Percentiles rank a stretch among this genome's conserved stretches.
Conservation (phyloP, 1,140 invertebrate genomes). For the Bradysia coprophila region DNA sequence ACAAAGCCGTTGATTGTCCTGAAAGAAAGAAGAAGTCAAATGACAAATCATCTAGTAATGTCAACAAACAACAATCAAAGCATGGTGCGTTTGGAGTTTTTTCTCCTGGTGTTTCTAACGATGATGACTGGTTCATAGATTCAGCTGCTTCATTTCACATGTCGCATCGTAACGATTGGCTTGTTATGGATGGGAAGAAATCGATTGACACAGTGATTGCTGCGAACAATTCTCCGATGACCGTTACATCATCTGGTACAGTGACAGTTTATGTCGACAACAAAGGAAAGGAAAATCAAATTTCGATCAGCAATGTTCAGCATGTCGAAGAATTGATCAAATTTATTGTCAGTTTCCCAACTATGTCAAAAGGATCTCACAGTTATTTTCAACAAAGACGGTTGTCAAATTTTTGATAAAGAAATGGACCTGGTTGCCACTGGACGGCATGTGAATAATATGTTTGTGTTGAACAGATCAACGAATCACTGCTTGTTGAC, state of each 20-base stretch:
- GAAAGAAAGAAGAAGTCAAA: background rate
- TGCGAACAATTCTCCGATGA: slow-evolving; percentile 11
- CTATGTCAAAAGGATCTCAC: slow-evolving; percentile 13
- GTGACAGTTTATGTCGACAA: slow-evolving; percentile 9
- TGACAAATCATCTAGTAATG: background rate
- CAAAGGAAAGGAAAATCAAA: background rate
- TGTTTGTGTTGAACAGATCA: slow-evolving; percentile 10
- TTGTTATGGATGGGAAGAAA: slow-evolving; percentile 5
- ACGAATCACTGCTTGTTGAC: slow-evolving; percentile 8
- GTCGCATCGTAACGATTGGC: slow-evolving; percentile 7
- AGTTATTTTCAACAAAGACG: slow-evolving; percentile 12
- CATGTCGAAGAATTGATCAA: slow-evolving; percentile 12
- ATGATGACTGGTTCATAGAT: slow-evolving; percentile 10
- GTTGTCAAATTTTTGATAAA: slow-evolving; percentile 12
- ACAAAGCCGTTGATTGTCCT: slow-evolving; percentile 4
- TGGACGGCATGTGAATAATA: slow-evolving; percentile 11
- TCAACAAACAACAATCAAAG: slow-evolving; percentile 1
- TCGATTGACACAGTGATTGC: slow-evolving; percentile 11
- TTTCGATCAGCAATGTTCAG: slow-evolving; percentile 10
- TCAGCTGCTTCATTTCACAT: slow-evolving; percentile 10
- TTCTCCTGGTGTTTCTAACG: slow-evolving; percentile 6
- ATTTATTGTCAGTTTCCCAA: slow-evolving; percentile 15
- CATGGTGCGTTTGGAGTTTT: slow-evolving; percentile 8
- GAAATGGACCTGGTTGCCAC: slow-evolving; percentile 7
- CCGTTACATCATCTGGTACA: slow-evolving; percentile 11